These are phyloP conservation scores for Musca vetustissima DNA, from an alignment of 1,140 invertebrate genomes.

Conservation along the genomic window DNA sequence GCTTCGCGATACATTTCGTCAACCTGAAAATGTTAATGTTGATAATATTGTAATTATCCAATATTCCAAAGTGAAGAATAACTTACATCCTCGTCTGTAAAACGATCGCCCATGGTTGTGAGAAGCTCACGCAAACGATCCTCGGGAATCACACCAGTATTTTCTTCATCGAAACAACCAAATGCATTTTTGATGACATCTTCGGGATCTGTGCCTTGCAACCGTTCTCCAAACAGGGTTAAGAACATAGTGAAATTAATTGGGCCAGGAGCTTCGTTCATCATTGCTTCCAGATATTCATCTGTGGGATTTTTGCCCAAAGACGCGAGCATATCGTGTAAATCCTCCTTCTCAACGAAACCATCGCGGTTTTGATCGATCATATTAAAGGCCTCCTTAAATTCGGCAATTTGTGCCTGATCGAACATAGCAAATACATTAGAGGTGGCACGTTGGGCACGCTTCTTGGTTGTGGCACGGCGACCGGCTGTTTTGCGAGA, in stretches of 20 bases:
- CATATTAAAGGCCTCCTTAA: conserved; percentile 99
- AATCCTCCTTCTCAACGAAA: conserved; percentile 97
- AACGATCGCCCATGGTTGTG: conserved; percentile 96
- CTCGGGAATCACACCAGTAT: conserved; percentile 86
- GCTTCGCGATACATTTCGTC: conserved; percentile 99
- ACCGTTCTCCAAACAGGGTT: conserved; percentile 94
- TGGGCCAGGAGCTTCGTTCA: conserved; percentile 95
- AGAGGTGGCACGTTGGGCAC: conserved; percentile 92
- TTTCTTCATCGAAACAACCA: conserved; percentile 94
- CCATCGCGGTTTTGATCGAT: conserved; percentile 99
- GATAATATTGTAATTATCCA: background rate
- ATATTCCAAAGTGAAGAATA: background rate
- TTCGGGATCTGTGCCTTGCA: conserved; percentile 95
- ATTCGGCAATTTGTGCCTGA: conserved; percentile 97
- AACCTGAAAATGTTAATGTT: conserved; percentile 67
- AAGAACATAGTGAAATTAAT: conserved; percentile 99
- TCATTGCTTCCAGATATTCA: conserved; percentile 94
- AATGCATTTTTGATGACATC: conserved; percentile 97
- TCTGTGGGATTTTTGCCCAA: conserved; percentile 95
- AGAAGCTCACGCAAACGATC: conserved; percentile 91
- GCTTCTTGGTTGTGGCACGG: conserved; percentile 89
- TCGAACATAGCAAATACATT: conserved; percentile 99
- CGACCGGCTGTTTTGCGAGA: conserved; percentile 89
- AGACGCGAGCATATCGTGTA: conserved; percentile 98
- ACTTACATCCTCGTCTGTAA: conserved; percentile 84